Percentiles rank a stretch among this genome's conserved stretches.
These are phyloP conservation scores for Pristionchus entomophagus DNA, from an alignment of 2,888 invertebrate species.

Conservation along the genomic window DNA sequence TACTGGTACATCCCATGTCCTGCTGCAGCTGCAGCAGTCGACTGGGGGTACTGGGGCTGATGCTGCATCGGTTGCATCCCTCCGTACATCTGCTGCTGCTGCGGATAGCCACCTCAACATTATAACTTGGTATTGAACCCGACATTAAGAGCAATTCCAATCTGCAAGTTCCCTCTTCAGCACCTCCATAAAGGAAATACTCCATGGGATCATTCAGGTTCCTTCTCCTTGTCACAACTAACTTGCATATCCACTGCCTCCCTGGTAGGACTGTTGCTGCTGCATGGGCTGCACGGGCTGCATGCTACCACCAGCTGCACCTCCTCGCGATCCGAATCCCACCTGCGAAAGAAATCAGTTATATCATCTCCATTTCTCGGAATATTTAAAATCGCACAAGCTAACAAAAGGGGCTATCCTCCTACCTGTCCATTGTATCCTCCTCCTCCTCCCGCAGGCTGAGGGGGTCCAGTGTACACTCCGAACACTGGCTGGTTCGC, in stretches of 20 bases:
- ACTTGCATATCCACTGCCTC: conserved; percentile 9
- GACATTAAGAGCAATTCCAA: neutral
- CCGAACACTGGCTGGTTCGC: conserved; percentile 25
- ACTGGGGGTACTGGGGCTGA: neutral
- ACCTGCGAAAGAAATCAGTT: too few species aligned
- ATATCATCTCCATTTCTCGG: too few species aligned
- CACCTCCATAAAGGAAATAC: neutral
- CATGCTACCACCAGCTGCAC: neutral
- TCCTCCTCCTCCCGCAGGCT: neutral
- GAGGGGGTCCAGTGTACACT: neutral
- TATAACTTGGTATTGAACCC: too few species aligned
- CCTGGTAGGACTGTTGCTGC: conserved; percentile 10
- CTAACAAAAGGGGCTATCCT: neutral
- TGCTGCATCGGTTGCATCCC: neutral
- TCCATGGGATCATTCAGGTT: neutral
- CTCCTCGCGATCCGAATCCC: conserved; percentile 23
- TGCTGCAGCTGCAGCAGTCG: neutral
- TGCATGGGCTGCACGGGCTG: too few species aligned
- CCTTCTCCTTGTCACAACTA: neutral
- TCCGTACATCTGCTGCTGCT: conserved; percentile 18
- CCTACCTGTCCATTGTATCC: neutral
- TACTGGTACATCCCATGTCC: conserved; percentile 16
- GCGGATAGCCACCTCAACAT: neutral
- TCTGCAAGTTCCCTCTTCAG: neutral
- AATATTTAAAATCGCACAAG: too few species aligned